Base-by-base conservation (phyloP, 2,888 invertebrate species). In the Electrophaes corylata region DNA sequence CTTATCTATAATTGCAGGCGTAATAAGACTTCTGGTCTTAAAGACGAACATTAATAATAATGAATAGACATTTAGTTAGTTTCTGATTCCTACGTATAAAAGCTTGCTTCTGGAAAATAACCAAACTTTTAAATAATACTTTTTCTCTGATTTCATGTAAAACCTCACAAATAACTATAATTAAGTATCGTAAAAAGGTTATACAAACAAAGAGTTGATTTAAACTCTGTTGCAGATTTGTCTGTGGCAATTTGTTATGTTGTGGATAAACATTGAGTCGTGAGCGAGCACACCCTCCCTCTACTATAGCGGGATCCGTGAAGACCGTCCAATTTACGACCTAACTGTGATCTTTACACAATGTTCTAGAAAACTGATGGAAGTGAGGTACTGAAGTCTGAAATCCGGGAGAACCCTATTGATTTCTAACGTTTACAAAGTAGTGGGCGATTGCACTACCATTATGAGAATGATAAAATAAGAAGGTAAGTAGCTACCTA, bases 191-290 rank as follows among this genome's bases (percentile, higher is more conserved):
- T 37, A 44, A 52, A 45, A 52, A 39, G 14, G 23, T n/a, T 44
- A 23, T 19, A 29, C 45, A 56, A 48, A 53, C 63, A 65, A 69
- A 71, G 70, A 71, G 70, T 67, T 75, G 73, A 74, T 76, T 79
- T 79, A 77, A 78, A 78, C 75, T 79, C 52, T 53, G 60, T 78
- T 77, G 69, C 70, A 79, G 81, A 83, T 80, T 83, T 78, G 81
- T 81, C 82, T 77, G 76, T 76, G 77, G 83, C 82, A 81, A 83
- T 85, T 87, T 85, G 80, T 85, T 83, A 79, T 84, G 81, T 85
- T 83, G 80, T 83, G 81, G 81, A 86, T 87, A 88, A 88, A 89
- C 88, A 89, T 85, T 84, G 76, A 78, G 73, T 89, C 91, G 91
- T 91, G 91, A 89, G 78, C 66, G 71, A 72, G 68, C 76, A 80